Evolutionary conservation across 2,888 invertebrate species (phyloP), one percentile per base, ranked within the genome.

Genomic region (Dasypogon diadema): DNA sequence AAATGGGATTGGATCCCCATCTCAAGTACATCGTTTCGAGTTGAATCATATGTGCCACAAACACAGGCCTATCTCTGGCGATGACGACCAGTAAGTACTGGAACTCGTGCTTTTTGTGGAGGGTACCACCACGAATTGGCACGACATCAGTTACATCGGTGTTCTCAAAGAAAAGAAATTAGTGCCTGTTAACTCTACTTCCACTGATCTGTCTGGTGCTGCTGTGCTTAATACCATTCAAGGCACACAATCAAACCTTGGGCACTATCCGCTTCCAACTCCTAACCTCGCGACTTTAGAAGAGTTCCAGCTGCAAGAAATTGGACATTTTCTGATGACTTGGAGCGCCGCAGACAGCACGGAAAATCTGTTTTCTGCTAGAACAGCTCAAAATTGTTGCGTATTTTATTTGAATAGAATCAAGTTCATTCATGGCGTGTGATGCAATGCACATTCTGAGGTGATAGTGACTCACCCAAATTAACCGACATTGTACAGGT

Each of bases 381-480:
- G n/a, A n/a, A n/a, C n/a, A n/a, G n/a, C n/a, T n/a, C n/a, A n/a
- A n/a, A n/a, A n/a, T n/a, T n/a, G 3, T 42, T 42, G 42, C 42
- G 42, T 42, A 42, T 42, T 12, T 42, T 42, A 42, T 42, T 42
- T 42, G 12, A 42, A 6, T 26, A 48, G 48, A 54, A 54, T 54
- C 54, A 54, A 70, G 70, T 54, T 68, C 70, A 70, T 51, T 51
- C 70, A 54, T 34, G 12, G 24, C 30, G 26, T 70, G 54, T 70
- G 70, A 70, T 70, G 70, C 70, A 70, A 65, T 58, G 56, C 58
- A 76, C 65, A 63, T 65, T 46, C 30, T 30, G 70, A 77, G 70
- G 34, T 37, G 76, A 77, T 60, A 70, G 74, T 77, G 77, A 77
- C 68, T 77, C 77, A 77, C 74, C 16, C 63, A 37, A 70, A 68